Conservation (phyloP, 2,888 invertebrate genomes). For the Epinotia brunnichana region DNA sequence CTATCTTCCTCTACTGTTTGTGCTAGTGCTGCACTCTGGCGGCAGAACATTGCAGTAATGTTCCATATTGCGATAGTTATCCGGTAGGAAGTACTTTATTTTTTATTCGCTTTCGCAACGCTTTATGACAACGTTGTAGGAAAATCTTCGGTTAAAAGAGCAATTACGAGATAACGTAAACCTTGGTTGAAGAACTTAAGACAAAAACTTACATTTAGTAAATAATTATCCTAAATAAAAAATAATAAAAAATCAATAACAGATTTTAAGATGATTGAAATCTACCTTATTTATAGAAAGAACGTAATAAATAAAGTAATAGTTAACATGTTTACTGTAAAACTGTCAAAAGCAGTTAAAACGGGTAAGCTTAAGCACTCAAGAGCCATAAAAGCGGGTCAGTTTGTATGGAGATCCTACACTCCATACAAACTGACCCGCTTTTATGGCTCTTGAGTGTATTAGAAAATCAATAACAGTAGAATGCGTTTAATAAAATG, state of each 20-base stretch:
- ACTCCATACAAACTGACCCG: no score
- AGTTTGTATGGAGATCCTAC: no score
- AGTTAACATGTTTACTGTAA: no score
- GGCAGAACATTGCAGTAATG: no score
- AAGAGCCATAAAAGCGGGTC: no score
- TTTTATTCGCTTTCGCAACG: conserved; percentile 6
- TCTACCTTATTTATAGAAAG: neutral
- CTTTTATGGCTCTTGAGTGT: no score
- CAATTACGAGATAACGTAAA: conserved; percentile 11
- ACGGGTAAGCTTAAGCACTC: no score
- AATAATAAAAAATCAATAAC: no score
- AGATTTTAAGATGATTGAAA: neutral
- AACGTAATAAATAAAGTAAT: neutral
- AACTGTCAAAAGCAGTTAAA: no score
- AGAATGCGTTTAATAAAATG: conserved; percentile 16
- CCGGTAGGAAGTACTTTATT: conserved; percentile 12
- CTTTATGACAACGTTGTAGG: conserved; percentile 14
- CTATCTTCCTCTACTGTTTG: no score
- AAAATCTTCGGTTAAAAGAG: conserved; percentile 20
- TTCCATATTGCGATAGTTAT: neutral
- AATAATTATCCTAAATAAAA: no score
- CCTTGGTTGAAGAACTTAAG: conserved; percentile 17
- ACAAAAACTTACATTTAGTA: neutral
- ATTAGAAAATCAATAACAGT: neutral
- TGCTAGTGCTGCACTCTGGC: no score